These are phyloP conservation scores for Siniperca knerii DNA, from an alignment of 2,113 vertebrate genomes.

Conservation along the genomic window DNA sequence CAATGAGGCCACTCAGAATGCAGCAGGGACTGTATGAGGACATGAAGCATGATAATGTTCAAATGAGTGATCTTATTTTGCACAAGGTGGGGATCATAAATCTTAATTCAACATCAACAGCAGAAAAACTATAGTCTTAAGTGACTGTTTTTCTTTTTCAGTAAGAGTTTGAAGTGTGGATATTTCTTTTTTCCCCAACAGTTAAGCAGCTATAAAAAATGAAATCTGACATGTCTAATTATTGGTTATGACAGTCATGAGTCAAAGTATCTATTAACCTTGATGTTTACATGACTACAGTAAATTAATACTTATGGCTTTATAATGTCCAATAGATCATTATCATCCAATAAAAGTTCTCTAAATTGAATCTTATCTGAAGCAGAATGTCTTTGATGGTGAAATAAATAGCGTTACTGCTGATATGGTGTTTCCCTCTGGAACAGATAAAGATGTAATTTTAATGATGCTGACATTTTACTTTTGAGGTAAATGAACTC, in stretches of 20 bases:
- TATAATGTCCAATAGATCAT: background rate
- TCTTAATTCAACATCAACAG: background rate
- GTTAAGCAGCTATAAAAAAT: background rate
- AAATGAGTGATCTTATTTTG: background rate
- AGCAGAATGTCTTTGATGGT: constrained; percentile 2
- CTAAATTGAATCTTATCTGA: background rate
- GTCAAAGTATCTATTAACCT: background rate
- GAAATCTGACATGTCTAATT: background rate
- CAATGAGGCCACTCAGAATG: background rate
- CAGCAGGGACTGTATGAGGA: constrained; percentile 20
- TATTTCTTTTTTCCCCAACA: background rate
- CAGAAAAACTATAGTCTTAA: background rate
- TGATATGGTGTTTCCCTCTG: constrained; percentile 26
- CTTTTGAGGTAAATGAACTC: constrained; percentile 19
- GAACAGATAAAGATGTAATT: constrained; percentile 30
- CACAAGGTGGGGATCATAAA: background rate
- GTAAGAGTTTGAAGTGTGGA: background rate
- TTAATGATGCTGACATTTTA: constrained; percentile 23
- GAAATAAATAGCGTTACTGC: background rate
- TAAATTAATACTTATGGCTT: background rate
- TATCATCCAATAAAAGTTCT: background rate
- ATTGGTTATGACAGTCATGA: background rate
- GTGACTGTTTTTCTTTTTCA: background rate
- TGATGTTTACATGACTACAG: background rate
- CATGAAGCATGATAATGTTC: constrained; percentile 14